Percentiles rank a stretch among this genome's conserved stretches.
Evolutionary conservation across 2,113 vertebrate species (phyloP).

Genomic region (Pachycephala philippinensis): DNA sequence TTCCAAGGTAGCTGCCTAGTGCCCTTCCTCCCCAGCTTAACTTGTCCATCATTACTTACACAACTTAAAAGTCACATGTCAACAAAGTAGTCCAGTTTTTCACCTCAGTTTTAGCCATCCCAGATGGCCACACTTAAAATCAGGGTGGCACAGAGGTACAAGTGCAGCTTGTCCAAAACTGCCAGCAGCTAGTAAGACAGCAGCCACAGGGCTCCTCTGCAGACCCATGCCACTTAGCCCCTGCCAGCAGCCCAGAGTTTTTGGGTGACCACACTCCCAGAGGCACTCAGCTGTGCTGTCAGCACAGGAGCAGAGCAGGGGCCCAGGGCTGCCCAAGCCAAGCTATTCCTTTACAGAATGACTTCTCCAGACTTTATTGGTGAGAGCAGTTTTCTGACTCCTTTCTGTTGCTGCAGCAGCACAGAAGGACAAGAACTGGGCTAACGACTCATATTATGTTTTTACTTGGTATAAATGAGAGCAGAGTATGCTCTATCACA

Average conservation of each 20-base stretch:
- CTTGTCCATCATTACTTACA: background rate
- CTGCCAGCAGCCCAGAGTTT: background rate
- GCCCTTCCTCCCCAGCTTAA: background rate
- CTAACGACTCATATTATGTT: background rate
- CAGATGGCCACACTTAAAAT: background rate
- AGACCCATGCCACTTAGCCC: background rate
- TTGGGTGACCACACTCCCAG: background rate
- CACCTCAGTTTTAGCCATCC: background rate
- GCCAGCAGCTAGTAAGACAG: background rate
- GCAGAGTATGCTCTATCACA: background rate
- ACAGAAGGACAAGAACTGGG: background rate
- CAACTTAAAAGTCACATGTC: background rate
- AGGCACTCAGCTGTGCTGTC: background rate
- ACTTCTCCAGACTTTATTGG: accelerated
- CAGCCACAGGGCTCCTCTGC: background rate
- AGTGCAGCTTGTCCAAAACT: background rate
- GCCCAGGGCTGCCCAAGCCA: background rate
- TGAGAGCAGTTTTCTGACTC: background rate
- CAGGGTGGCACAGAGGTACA: background rate
- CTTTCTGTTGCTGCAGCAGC: background rate
- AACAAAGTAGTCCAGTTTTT: background rate
- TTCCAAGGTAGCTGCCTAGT: background rate
- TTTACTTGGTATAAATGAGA: background rate
- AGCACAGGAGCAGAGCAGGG: background rate
- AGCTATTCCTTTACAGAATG: background rate